A percentile compares a stretch with the other conserved stretches of the same genome.
phyloP scores from a whole-genome alignment of 2,113 vertebrate species.

The Baryphthengus martii region DNA sequence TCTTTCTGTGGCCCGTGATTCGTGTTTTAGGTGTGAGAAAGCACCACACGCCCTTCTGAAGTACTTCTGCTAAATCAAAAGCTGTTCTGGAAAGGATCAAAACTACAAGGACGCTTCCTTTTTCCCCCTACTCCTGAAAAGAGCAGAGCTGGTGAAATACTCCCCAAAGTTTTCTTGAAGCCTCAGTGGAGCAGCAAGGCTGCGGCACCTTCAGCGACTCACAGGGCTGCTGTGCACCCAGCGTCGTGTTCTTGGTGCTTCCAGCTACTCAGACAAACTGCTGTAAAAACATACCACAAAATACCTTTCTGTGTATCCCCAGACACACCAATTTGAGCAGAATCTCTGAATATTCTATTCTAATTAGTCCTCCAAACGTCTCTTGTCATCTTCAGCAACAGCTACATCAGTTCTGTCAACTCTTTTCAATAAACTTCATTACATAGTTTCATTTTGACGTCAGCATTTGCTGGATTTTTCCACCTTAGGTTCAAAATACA shows the following conservation, averaged over 20 bases:
- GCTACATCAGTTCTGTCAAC: background rate
- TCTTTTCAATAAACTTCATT: background rate
- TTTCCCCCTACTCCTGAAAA: background rate
- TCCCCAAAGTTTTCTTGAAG: background rate
- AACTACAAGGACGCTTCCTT: background rate
- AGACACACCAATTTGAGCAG: accelerated
- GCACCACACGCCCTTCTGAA: background rate
- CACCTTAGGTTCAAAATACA: background rate
- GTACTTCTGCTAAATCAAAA: background rate
- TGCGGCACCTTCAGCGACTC: too few species aligned
- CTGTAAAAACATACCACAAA: background rate
- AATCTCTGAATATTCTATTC: accelerated
- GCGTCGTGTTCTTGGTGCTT: background rate
- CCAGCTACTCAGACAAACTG: background rate
- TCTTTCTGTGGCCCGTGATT: background rate
- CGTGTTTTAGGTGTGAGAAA: background rate
- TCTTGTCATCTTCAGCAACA: background rate
- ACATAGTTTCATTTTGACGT: background rate
- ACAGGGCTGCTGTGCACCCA: background rate
- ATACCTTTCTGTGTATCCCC: background rate
- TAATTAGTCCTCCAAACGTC: background rate
- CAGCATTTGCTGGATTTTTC: background rate
- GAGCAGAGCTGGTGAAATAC: background rate
- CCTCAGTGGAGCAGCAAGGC: background rate
- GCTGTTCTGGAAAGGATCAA: background rate